These are phyloP conservation scores for Leptonema lineaticorne DNA, from an alignment of 1,140 invertebrate genomes.

Conservation along the genomic window DNA sequence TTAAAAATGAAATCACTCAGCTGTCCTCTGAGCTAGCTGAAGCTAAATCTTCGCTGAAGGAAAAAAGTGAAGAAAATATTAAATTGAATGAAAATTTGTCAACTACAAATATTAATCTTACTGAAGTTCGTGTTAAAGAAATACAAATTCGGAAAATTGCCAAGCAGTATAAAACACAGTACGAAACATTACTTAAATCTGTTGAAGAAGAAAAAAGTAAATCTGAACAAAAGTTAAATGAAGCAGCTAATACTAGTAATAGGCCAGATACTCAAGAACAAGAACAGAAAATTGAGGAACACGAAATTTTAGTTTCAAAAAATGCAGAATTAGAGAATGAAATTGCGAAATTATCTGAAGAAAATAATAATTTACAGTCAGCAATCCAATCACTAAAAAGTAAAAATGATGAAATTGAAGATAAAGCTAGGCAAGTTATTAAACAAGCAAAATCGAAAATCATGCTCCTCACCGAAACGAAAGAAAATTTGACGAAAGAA, in stretches of 20 bases:
- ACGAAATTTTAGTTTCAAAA: constrained; percentile 52
- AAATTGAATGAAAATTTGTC: constrained; percentile 69
- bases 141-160: constrained; percentile 86
- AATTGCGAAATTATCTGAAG: constrained; percentile 58
- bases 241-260: constrained; percentile 50
- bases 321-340: constrained; percentile 65
- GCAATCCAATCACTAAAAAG: constrained; percentile 71
- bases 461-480: constrained; percentile 66
- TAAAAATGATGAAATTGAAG: constrained; percentile 66
- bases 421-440: constrained; percentile 70
- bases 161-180: constrained; percentile 88
- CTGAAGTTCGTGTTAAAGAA: constrained; percentile 75
- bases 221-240: constrained; percentile 49
- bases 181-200: constrained; percentile 68
- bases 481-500: constrained; percentile 61
- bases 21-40: constrained; percentile 61
- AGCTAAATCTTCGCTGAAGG: constrained; percentile 53
- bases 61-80: constrained; percentile 63
- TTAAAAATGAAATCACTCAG: constrained; percentile 53
- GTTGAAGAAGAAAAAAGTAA: constrained; percentile 65
- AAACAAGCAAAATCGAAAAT: constrained; percentile 73
- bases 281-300: constrained; percentile 46
- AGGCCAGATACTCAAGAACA: constrained; percentile 46
- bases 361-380: constrained; percentile 66
- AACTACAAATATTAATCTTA: constrained; percentile 43